Conservation (phyloP, 1,140 invertebrate genomes). For the Drosophila burlai region DNA sequence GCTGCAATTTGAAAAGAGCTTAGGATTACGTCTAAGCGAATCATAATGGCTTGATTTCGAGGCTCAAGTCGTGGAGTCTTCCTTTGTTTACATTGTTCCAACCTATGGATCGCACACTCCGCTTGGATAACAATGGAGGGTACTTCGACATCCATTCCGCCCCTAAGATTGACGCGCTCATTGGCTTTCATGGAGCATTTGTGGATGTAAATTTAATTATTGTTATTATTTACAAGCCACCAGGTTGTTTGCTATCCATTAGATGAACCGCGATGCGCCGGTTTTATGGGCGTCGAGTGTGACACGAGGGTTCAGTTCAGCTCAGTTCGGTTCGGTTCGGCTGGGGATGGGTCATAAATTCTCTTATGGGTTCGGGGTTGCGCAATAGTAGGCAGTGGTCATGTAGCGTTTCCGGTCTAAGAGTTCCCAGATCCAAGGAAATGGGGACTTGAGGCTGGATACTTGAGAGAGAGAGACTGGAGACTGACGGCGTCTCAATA, state of each 20-base stretch:
- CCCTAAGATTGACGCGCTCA: conserved; percentile 56
- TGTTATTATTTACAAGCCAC: conserved; percentile 75
- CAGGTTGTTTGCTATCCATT: conserved; percentile 75
- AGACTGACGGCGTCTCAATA: conserved; percentile 27
- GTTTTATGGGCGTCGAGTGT: conserved; percentile 62
- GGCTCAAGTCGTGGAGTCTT: conserved; percentile 11
- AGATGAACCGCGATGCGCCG: conserved; percentile 55
- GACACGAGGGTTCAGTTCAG: conserved; percentile 28
- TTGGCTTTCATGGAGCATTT: conserved; percentile 64
- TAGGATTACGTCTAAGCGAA: conserved; percentile 29
- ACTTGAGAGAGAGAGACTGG: background rate
- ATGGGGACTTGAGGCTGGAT: conserved; percentile 5
- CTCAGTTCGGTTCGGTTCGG: conserved; percentile 7
- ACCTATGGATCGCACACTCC: conserved; percentile 37
- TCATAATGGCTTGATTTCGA: conserved; percentile 40
- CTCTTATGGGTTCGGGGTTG: background rate
- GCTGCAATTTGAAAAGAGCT: conserved; percentile 2
- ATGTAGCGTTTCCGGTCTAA: conserved; percentile 32
- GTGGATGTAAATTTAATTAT: conserved; percentile 81
- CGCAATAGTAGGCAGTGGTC: conserved; percentile 30
- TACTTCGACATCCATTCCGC: conserved; percentile 60
- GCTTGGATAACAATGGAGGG: conserved; percentile 40
- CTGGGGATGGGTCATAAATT: conserved; percentile 72
- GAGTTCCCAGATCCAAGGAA: conserved; percentile 7
- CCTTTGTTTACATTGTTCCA: conserved; percentile 54